Percentiles rank a stretch among this genome's conserved stretches.
Conservation (phyloP, 1,140 invertebrate species). For the Pseudoatta argentina region DNA sequence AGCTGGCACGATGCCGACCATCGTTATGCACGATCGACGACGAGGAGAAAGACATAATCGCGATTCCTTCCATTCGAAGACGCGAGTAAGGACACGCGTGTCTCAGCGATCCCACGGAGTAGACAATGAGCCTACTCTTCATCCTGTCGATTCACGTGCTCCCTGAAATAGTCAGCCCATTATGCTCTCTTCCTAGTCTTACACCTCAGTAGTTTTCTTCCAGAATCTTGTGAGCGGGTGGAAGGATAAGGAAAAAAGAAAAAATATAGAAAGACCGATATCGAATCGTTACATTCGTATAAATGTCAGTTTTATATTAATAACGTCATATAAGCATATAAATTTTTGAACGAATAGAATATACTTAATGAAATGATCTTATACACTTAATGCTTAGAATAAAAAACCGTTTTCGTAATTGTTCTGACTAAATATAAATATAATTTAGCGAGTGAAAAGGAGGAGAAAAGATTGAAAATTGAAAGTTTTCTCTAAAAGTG, state of each 20-base stretch:
- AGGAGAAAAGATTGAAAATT: not conserved
- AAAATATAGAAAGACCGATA: not conserved
- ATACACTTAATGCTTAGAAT: not conserved
- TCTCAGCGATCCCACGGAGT: slow-evolving; percentile 53
- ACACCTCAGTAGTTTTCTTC: slow-evolving; percentile 52
- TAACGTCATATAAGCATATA: too few relatives aligned
- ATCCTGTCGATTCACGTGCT: slow-evolving; percentile 76
- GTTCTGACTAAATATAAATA: not conserved
- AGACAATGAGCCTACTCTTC: slow-evolving; percentile 79
- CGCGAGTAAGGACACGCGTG: slow-evolving; percentile 23
- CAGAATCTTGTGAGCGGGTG: slow-evolving; percentile 42
- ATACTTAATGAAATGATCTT: not conserved
- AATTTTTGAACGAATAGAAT: slow-evolving; percentile 47
- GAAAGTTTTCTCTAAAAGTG: not conserved
- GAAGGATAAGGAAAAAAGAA: not conserved
- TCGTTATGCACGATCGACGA: slow-evolving; percentile 60
- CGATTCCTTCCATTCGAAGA: slow-evolving; percentile 65
- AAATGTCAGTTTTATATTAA: not conserved
- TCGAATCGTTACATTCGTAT: not conserved
- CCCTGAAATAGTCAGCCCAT: slow-evolving; percentile 65
- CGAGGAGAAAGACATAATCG: slow-evolving; percentile 60
- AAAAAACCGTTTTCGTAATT: not conserved
- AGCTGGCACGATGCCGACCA: slow-evolving; percentile 14
- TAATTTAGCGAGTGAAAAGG: not conserved
- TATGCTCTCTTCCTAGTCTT: slow-evolving; percentile 70